Evolutionary conservation across 2,113 vertebrate species (phyloP).

Genomic region (Nannobrachium achirus): DNA sequence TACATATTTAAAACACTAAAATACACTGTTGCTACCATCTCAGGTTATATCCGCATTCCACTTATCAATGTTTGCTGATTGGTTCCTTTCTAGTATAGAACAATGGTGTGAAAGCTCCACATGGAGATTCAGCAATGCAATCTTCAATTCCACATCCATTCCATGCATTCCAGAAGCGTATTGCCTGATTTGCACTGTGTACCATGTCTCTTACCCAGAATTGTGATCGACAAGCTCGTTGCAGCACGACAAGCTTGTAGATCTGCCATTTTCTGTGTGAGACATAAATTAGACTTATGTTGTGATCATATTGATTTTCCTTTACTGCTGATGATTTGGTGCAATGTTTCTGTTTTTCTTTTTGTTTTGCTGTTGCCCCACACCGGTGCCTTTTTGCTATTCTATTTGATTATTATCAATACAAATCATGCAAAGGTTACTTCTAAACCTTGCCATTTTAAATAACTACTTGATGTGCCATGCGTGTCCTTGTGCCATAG

Average conservation of each 20-base stretch:
- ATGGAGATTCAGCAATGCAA: not conserved
- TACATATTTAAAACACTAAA: not conserved
- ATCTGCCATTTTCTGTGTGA: not conserved
- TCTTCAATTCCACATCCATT: constrained; percentile 2
- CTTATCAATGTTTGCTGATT: not conserved
- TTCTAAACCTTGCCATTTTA: not conserved
- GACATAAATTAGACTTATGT: too few relatives aligned
- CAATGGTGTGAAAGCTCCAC: not conserved
- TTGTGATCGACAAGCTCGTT: too few relatives aligned
- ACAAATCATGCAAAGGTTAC: not conserved
- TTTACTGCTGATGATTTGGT: not conserved
- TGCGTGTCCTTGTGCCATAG: not conserved
- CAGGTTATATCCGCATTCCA: not conserved
- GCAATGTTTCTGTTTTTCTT: not conserved
- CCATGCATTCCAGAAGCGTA: constrained; percentile 1
- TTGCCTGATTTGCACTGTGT: not conserved
- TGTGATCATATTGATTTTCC: not conserved
- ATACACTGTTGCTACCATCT: not conserved
- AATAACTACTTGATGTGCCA: not conserved
- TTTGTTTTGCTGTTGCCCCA: constrained; percentile 15
- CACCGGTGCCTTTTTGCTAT: constrained; percentile 58
- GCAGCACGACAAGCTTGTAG: too few relatives aligned
- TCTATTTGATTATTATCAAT: constrained; percentile 19
- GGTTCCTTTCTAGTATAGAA: not conserved
- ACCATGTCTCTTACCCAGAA: too few relatives aligned